Conservation (phyloP, 2,888 invertebrate genomes). For the Drosophila greeni region DNA sequence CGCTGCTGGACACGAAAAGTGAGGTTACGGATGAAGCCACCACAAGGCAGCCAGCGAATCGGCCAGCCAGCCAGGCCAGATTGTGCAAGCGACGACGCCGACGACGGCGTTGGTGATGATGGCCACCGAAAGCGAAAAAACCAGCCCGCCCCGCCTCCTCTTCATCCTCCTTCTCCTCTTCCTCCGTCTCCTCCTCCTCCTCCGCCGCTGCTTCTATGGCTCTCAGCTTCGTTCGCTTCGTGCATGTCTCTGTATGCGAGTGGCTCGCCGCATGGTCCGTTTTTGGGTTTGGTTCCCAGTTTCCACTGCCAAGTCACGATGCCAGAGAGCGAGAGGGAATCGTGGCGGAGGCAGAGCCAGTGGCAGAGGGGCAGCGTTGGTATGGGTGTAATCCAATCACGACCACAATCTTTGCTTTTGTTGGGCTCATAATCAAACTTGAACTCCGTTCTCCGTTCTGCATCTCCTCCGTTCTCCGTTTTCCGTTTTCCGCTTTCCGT, state of each 20-base stretch:
- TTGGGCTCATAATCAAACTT: constrained; percentile 30
- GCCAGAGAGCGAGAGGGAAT: constrained; percentile 16
- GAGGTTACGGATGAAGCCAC: constrained; percentile 62
- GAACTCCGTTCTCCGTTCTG: constrained; percentile 16
- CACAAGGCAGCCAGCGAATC: constrained; percentile 31
- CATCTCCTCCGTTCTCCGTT: constrained; percentile 10
- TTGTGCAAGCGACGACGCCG: constrained; percentile 59
- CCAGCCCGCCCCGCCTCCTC: constrained; percentile 28
- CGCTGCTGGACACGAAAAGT: constrained; percentile 44
- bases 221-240: constrained; percentile 12
- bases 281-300: constrained; percentile 29
- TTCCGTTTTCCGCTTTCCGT: constrained; percentile 39
- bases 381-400: constrained; percentile 57
- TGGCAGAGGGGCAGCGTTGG: constrained; percentile 42
- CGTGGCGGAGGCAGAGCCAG: constrained; percentile 5
- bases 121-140: constrained; percentile 31
- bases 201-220: constrained; percentile 8
- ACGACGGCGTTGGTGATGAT: constrained; percentile 42
- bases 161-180: constrained; percentile 6
- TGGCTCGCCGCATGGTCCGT: constrained; percentile 36
- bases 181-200: constrained; percentile 10
- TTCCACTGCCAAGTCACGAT: constrained; percentile 67
- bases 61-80: constrained; percentile 48
- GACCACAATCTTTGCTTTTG: constrained; percentile 41
- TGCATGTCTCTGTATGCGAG: constrained; percentile 25